Evolutionary conservation across 2,113 vertebrate genomes (phyloP), one percentile per base, ranked within the genome.

Genomic region (Alethe castanea): DNA sequence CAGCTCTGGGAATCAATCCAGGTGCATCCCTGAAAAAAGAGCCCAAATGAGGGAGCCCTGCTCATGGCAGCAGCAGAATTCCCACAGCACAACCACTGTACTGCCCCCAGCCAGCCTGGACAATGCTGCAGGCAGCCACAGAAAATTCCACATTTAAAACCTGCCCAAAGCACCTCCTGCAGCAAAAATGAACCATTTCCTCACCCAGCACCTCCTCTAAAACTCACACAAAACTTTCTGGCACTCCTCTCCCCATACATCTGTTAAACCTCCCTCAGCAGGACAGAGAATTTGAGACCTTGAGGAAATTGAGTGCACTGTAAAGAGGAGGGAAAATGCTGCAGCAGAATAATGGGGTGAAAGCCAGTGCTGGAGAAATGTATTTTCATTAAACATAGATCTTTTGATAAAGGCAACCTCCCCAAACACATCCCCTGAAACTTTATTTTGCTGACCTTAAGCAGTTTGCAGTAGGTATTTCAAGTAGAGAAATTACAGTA

Each of bases 221-320:
- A 82, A 40, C 48, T n/a, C 1, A 0, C 38, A 57, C 44, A 18
- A 11, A 92, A 66, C 33, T 84, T 50, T 36, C 3, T 19, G 56
- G 33, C 19, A 1, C 42, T 66, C 12, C 60, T 86, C 5, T 20
- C 8, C 29, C 26, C 5, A 0, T 3, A 62, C 14, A 17, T 19
- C 9, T 19, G 2, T 38, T 24, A 8, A 71, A 70, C 18, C 14
- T 50, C 24, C 53, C 29, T 47, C 33, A 69, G 44, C 35, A 57
- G 47, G 18, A 79, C 45, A 23, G 35, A 67, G 24, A 31, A 36
- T n/a, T 31, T 19, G 65, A 38, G 40, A 38, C 38, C 56, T 50
- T 50, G 31, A 80, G 74, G 31, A 57, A 19, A n/a, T 4, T 17
- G 70, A 69, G 38, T 3, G 25, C 19, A 3, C 26, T 57, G 40